Evolutionary conservation across 2,888 invertebrate species (phyloP).

Genomic region (Drosophila kanekoi): DNA sequence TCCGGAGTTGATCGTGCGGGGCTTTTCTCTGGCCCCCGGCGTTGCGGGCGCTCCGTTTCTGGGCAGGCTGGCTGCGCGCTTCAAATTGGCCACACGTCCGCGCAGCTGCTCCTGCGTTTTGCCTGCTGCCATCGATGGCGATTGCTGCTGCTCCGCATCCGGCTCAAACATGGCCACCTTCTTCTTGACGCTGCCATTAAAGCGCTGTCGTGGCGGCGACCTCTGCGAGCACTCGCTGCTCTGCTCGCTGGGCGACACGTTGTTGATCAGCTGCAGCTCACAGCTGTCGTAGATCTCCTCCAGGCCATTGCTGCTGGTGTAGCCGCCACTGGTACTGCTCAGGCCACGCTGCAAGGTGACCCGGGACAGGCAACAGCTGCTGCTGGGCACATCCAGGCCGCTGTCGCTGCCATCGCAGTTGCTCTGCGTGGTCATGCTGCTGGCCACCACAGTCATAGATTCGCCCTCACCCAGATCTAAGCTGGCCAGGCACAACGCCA

Average conservation of each 20-base stretch:
- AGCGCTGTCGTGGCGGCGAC: constrained; percentile 52
- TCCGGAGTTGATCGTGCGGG: constrained; percentile 79
- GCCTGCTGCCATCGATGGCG: constrained; percentile 16
- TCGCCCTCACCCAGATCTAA: constrained; percentile 72
- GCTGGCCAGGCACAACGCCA: constrained; percentile 71
- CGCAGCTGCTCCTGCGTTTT: constrained; percentile 77
- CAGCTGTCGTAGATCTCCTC: constrained; percentile 78
- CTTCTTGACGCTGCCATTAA: constrained; percentile 86
- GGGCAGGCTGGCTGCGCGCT: constrained; percentile 85
- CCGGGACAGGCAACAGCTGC: constrained; percentile 75
- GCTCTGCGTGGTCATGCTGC: constrained; percentile 33
- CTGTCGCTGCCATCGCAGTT: constrained; percentile 91
- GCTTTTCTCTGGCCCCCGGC: constrained; percentile 69
- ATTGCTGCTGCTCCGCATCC: constrained; percentile 24
- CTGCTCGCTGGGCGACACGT: constrained; percentile 87
- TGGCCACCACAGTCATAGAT: constrained; percentile 31
- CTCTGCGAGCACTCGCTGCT: constrained; percentile 91
- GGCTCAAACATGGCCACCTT: constrained; percentile 87
- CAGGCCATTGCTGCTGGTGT: constrained; percentile 87
- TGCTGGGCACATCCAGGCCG: constrained; percentile 89
- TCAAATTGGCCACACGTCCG: constrained; percentile 85
- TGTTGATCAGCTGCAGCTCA: constrained; percentile 65
- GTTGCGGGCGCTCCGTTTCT: constrained; percentile 85
- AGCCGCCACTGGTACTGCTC: constrained; percentile 88
- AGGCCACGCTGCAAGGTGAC: constrained; percentile 86